These are phyloP conservation scores for Fistularia commersonii DNA, from an alignment of 2,797 vertebrate species.

Conservation along the genomic window DNA sequence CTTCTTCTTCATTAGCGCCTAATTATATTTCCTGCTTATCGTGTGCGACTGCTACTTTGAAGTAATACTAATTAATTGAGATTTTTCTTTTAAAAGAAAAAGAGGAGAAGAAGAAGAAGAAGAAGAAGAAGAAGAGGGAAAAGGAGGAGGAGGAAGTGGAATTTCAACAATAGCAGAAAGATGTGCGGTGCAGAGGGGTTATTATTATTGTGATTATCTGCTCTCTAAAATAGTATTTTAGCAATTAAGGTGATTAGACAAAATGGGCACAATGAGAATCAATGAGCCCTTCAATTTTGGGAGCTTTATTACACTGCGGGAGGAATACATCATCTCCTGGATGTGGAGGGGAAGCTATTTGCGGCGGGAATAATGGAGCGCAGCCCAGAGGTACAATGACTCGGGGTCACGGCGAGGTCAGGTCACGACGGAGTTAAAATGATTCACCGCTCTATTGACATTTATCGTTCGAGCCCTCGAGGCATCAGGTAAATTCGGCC, in stretches of 20 bases:
- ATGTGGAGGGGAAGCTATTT: too few species aligned
- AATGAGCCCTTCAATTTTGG: slow-evolving; percentile 28
- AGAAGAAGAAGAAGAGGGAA: too few species aligned
- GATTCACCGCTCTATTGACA: slow-evolving; percentile 22
- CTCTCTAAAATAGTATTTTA: slow-evolving; percentile 40
- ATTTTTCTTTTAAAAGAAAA: too few species aligned
- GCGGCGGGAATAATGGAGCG: slow-evolving; percentile 4
- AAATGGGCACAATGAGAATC: slow-evolving; percentile 43
- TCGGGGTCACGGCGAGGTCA: slow-evolving; percentile 9
- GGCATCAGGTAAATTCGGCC: slow-evolving; percentile 11
- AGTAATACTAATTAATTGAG: slow-evolving; percentile 56
- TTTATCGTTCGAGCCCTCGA: not conserved
- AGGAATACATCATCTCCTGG: slow-evolving; percentile 14
- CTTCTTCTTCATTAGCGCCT: slow-evolving; percentile 56
- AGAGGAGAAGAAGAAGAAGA: slow-evolving; percentile 24
- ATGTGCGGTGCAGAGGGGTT: slow-evolving; percentile 37
- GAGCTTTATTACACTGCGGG: slow-evolving; percentile 12
- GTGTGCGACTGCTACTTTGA: slow-evolving; percentile 53
- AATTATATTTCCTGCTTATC: slow-evolving; percentile 57
- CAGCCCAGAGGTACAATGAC: slow-evolving; percentile 6
- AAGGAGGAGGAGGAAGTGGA: too few species aligned
- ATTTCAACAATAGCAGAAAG: slow-evolving; percentile 32
- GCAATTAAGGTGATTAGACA: slow-evolving; percentile 45
- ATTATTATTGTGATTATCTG: slow-evolving; percentile 46
- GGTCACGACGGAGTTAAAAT: slow-evolving; percentile 16